Evolutionary conservation across 2,797 vertebrate species (phyloP).

Genomic region (Amniataba percoides): DNA sequence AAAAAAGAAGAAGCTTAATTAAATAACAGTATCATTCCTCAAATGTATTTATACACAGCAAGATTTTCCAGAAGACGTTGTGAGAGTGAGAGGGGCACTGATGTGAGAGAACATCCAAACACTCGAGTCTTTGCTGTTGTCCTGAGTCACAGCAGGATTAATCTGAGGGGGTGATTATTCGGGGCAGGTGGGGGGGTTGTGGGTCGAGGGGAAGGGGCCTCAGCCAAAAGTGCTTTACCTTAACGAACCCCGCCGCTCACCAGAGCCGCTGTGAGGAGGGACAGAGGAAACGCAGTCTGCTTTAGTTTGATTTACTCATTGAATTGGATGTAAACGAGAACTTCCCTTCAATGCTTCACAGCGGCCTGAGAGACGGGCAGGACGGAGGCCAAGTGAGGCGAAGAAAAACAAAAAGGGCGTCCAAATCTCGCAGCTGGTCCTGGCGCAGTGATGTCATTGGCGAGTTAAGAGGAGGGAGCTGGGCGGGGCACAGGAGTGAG

Average conservation of each 20-base stretch:
- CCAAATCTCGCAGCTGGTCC: constrained; percentile 73
- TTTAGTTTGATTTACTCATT: constrained; percentile 47
- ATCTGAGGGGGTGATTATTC: constrained; percentile 32
- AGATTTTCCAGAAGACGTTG: constrained; percentile 62
- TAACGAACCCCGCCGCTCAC: constrained; percentile 37
- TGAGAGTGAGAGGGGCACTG: constrained; percentile 59
- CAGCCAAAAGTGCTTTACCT: constrained; percentile 72
- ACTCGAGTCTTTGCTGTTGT: constrained; percentile 69
- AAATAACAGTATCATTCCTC: constrained; percentile 82
- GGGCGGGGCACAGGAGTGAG: constrained; percentile 9
- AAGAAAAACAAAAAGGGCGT: constrained; percentile 24
- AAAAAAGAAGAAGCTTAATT: constrained; percentile 71
- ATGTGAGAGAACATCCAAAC: constrained; percentile 60
- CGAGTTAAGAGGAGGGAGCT: constrained; percentile 28
- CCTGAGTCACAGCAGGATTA: constrained; percentile 68
- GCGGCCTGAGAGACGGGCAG: constrained; percentile 61
- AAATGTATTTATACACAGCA: constrained; percentile 82
- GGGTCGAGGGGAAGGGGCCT: constrained; percentile 37
- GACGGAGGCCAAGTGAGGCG: constrained; percentile 31
- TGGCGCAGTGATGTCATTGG: constrained; percentile 51
- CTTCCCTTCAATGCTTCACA: constrained; percentile 38
- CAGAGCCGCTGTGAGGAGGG: constrained; percentile 43
- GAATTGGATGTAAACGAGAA: constrained; percentile 62
- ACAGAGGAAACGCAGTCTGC: constrained; percentile 43
- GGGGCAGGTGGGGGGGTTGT: neutral